These are phyloP conservation scores for Bellardia bayeri DNA, from an alignment of 2,888 invertebrate genomes.

Conservation along the genomic window DNA sequence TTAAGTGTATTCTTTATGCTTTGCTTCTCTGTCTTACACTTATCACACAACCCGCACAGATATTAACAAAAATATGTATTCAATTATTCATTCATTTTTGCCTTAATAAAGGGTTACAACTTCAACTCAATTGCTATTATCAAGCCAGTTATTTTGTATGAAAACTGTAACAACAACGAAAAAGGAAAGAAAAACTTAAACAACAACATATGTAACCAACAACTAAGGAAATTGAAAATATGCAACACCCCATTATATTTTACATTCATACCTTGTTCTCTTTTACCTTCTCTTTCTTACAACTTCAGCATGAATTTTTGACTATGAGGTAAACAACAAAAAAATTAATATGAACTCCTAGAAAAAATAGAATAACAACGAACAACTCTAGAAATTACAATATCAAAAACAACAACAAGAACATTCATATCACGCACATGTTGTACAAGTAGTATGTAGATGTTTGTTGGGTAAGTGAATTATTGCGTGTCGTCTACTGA, in stretches of 20 bases:
- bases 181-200: not conserved
- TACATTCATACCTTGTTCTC: constrained; percentile 36
- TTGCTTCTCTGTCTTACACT: not conserved
- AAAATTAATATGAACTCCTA: not conserved
- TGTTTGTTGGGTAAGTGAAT: constrained; percentile 74
- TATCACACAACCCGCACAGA: not conserved
- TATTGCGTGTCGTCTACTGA: constrained; percentile 76
- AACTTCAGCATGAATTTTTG: constrained; percentile 41
- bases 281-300: not conserved
- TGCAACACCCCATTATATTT: constrained; percentile 70
- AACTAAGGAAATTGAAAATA: constrained; percentile 60
- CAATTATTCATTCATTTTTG: constrained; percentile 38
- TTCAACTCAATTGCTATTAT: constrained; percentile 53
- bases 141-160: constrained; percentile 54
- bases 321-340: not conserved
- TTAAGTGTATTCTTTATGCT: not conserved
- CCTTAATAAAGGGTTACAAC: constrained; percentile 47
- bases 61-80: constrained; percentile 2
- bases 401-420: constrained; percentile 21
- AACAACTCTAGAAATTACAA: constrained; percentile 42
- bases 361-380: constrained; percentile 27
- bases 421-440: constrained; percentile 67
- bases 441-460: constrained; percentile 45
- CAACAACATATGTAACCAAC: constrained; percentile 13
- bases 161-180: constrained; percentile 14